These are phyloP conservation scores for Nematostella vectensis DNA, from an alignment of 92 coral and sea anemone species.

Conservation along the genomic window DNA sequence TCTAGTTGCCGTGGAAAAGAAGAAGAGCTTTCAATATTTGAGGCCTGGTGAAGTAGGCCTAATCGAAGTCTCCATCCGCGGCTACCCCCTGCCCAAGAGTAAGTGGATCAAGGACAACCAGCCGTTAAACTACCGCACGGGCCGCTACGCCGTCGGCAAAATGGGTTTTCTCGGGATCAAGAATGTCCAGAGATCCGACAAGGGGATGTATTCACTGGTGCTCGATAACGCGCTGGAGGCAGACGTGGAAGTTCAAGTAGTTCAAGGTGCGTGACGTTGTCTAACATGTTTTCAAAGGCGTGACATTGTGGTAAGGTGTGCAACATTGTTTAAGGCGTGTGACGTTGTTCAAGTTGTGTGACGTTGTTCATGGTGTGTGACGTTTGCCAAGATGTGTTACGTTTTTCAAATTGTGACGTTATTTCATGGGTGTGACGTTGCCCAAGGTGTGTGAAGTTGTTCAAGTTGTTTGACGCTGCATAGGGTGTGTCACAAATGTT, in stretches of 20 bases:
- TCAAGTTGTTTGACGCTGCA: too few relatives aligned
- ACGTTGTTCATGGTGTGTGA: too few relatives aligned
- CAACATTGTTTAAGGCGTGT: too few relatives aligned
- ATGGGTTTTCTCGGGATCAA: slow-evolving; percentile 21
- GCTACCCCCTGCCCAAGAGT: slow-evolving; percentile 16
- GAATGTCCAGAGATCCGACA: slow-evolving; percentile 18
- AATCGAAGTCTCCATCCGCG: slow-evolving; percentile 11
- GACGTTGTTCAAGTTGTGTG: too few relatives aligned
- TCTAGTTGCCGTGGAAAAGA: slow-evolving; percentile 6
- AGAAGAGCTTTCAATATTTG: slow-evolving; percentile 3
- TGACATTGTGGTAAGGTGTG: too few relatives aligned
- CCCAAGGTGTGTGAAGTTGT: too few relatives aligned
- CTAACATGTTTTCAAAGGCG: too few relatives aligned
- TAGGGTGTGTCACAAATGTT: too few relatives aligned
- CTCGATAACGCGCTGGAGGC: slow-evolving; percentile 5
- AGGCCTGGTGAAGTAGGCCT: slow-evolving; percentile 20
- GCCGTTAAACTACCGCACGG: slow-evolving; percentile 4
- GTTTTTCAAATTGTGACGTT: too few relatives aligned
- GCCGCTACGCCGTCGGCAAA: slow-evolving; percentile 12
- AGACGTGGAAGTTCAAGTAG: slow-evolving; percentile 10
- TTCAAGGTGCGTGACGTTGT: slow-evolving; percentile 22
- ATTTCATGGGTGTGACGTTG: too few relatives aligned
- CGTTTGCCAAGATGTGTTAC: too few relatives aligned
- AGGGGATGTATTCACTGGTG: slow-evolving; percentile 19
- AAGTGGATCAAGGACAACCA: slow-evolving; percentile 19